Evolutionary conservation across 2,888 invertebrate genomes (phyloP), one percentile per base, ranked within the genome.

Genomic region (Zootermopsis nevadensis): DNA sequence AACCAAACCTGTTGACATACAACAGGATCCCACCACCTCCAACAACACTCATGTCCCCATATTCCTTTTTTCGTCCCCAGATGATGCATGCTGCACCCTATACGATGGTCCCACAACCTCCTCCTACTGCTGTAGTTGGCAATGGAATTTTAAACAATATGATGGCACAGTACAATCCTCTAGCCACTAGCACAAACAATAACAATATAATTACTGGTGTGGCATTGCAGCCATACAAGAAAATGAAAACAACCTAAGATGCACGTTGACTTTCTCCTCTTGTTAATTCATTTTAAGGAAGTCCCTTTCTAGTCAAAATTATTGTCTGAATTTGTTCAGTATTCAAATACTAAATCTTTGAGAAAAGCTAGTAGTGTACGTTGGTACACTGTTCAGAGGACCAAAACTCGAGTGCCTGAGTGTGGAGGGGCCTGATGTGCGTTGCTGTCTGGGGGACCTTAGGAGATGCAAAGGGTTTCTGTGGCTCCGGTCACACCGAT

Each of bases 171-270:
- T 83, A 85, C 69, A 85, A 81, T 74, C 88, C 87, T 89, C 88
- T 89, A 90, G 89, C 90, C 83, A 81, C 86, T n/a, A 81, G 85
- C 77, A 83, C 84, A 77, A 89, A 90, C 86, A 90, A 90, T 86
- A 90, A 90, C 86, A 90, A 91, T 86, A 80, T 86, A 67, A 84
- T 86, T 84, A 84, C 85, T 42, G 89, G 89, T 86, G 91, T 92
- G 84, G 93, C 93, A 33, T 92, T 95, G 89, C 96, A 96, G 89
- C 97, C 97, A 84, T 96, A 95, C 91, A 97, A 97, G 91, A 96
- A 96, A 91, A 94, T 96, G 94, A 96, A 96, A 92, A 96, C 96
- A 88, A 96, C 94, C 89, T 95, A 94, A 91, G 88, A 88, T 87
- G 87, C 87, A 87, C 88, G 86, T 88, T 60, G 60, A 60, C 27